Conservation (phyloP, 2,888 invertebrate species). For the Drosophila multiciliata region DNA sequence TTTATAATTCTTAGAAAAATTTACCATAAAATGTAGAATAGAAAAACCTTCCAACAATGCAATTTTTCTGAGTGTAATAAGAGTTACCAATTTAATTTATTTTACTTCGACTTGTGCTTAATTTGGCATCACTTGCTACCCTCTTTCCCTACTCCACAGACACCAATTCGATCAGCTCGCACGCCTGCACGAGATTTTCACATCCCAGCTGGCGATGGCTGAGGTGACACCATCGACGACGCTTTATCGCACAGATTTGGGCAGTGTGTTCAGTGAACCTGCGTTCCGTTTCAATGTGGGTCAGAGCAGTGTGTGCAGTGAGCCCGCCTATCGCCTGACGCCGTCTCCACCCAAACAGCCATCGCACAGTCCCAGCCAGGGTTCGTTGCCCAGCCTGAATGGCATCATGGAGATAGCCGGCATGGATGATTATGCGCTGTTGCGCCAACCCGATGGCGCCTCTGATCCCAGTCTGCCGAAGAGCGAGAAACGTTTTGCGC, state of each 20-base stretch:
- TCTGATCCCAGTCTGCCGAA: constrained; percentile 93
- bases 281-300: constrained; percentile 85
- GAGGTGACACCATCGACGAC: constrained; percentile 87
- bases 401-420: constrained; percentile 88
- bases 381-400: constrained; percentile 87
- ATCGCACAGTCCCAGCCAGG: constrained; percentile 85
- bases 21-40: too few relatives aligned
- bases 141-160: constrained; percentile 50
- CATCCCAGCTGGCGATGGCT: constrained; percentile 91
- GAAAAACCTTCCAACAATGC: too few relatives aligned
- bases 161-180: constrained; percentile 92
- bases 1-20: too few relatives aligned
- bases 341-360: constrained; percentile 85
- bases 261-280: constrained; percentile 85
- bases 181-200: constrained; percentile 92
- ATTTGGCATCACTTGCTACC: background rate
- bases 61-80: background rate
- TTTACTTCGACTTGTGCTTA: background rate
- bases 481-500: constrained; percentile 81
- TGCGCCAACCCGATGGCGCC: constrained; percentile 96
- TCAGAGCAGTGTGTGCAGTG: constrained; percentile 94
- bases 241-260: constrained; percentile 86
- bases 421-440: constrained; percentile 88
- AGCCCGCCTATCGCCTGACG: constrained; percentile 89
- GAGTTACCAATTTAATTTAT: background rate